phyloP scores from a whole-genome alignment of 2,797 vertebrate genomes.

The Melanotaenia maccullochi region DNA sequence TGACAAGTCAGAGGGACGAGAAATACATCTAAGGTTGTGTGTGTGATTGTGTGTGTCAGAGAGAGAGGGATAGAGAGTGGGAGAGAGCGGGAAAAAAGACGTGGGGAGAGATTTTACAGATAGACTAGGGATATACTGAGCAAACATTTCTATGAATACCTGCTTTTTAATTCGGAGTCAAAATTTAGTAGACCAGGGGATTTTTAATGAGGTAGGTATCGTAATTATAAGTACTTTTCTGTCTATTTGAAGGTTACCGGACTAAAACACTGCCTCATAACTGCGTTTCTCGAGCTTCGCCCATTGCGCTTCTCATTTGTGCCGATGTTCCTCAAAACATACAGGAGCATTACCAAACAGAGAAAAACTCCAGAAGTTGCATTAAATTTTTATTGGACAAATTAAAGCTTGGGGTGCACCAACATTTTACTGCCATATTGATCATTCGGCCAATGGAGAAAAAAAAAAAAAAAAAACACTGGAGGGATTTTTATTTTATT shows the following conservation, averaged over 20 bases:
- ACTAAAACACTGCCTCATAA: conserved; percentile 1
- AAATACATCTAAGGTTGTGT: not conserved
- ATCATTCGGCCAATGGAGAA: not conserved
- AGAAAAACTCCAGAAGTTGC: conserved; percentile 8
- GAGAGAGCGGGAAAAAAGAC: not conserved
- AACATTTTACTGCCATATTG: not conserved
- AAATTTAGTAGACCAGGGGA: not conserved
- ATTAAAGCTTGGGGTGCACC: not conserved
- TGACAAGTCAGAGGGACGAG: conserved; percentile 28
- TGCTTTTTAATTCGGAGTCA: not conserved
- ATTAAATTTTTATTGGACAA: conserved; percentile 1
- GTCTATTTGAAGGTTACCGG: not conserved
- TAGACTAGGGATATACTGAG: not conserved
- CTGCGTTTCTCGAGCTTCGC: conserved; percentile 19
- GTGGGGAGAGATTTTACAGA: not conserved
- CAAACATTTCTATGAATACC: not conserved
- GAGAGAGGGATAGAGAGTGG: not conserved
- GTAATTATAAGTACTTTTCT: not conserved
- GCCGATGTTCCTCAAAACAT: conserved; percentile 10
- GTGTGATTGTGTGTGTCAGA: not conserved
- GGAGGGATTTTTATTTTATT: not conserved
- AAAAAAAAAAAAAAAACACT: conserved; percentile 3
- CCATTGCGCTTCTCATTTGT: conserved; percentile 31
- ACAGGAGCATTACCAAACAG: conserved; percentile 3
- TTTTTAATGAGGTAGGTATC: not conserved